A percentile compares a stretch with the other conserved stretches of the same genome.
Conservation (phyloP, 2,888 invertebrate genomes). For the Encarsia formosa region DNA sequence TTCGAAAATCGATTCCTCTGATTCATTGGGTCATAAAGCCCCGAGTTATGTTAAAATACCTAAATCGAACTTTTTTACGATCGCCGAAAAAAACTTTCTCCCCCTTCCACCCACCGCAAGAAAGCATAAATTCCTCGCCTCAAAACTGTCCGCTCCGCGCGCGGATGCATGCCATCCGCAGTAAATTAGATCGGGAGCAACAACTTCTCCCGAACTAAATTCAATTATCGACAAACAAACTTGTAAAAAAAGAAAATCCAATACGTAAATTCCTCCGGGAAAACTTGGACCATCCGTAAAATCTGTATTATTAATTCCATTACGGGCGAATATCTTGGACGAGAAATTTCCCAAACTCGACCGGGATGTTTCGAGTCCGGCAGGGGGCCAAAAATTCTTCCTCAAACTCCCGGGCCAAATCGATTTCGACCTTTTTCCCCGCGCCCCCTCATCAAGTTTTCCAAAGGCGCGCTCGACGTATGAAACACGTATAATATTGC, state of each 20-base stretch:
- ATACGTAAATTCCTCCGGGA: background rate
- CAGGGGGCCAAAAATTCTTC: slow-evolving; percentile 21
- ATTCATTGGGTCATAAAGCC: slow-evolving; percentile 28
- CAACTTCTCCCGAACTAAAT: slow-evolving; percentile 20
- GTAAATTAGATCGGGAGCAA: slow-evolving; percentile 24
- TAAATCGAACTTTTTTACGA: slow-evolving; percentile 30
- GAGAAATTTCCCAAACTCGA: slow-evolving; percentile 11
- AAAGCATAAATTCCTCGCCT: slow-evolving; percentile 12
- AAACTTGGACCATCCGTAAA: no score
- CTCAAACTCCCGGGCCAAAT: background rate
- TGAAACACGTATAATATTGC: slow-evolving; percentile 21
- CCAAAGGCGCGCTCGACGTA: background rate
- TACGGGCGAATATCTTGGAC: slow-evolving; percentile 13
- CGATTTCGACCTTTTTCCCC: background rate
- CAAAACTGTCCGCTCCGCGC: background rate
- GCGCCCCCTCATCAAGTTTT: slow-evolving; percentile 1
- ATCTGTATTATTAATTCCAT: slow-evolving; percentile 16
- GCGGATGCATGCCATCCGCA: background rate
- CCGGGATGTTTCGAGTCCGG: slow-evolving; percentile 6
- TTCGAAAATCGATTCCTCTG: slow-evolving; percentile 28
- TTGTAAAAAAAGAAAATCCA: slow-evolving; percentile 15
- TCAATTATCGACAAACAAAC: slow-evolving; percentile 25
- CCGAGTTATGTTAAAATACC: slow-evolving; percentile 27
- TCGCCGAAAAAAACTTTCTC: slow-evolving; percentile 11
- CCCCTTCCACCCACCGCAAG: background rate